Evolutionary conservation across 1,140 invertebrate species (phyloP), one percentile per base, ranked within the genome.

Genomic region (Drosophila tsacasi): DNA sequence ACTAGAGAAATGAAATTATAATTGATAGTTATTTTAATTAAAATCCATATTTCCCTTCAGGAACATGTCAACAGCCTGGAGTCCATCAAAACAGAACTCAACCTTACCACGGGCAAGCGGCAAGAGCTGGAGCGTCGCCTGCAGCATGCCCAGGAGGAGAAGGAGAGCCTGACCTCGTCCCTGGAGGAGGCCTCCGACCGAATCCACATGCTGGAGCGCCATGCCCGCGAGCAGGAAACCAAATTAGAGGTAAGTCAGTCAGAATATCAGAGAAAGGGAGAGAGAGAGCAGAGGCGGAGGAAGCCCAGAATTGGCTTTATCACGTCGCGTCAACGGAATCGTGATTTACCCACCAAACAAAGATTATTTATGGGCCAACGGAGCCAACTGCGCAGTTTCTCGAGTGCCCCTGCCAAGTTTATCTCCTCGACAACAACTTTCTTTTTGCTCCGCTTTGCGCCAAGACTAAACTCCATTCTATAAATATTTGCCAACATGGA

Each of bases 21-120:
- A 9, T 6, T 9, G 1, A 15, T 9, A 21, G 27, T n/a, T 21
- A 7, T 0, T 1, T 37, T 15, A 27, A 47, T 5, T 35, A 37
- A 46, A 30, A 46, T 7, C 0, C 0, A 2, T 44, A 47, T 47
- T 0, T n/a, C 61, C 0, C 19, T 60, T 19, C 93, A 96, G 94
- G 97, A 98, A 93, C 98, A 98, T 92, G 96, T 98, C 60, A 97
- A 95, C 90, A 98, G 97, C 92, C 93, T 98, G 71, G 97, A 98
- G 89, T 95, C 97, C 30, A 95, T 99, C 10, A 95, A 96, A 92
- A 97, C 98, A 91, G 98, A 99, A 94, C 95, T 98, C 68, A 95
- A 96, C 80, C 92, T 98, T 66, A 95, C 98, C 57, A 96, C 95
- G 32, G 96, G 97, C 83, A 97, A 97, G 92, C 97, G 97, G 89